Percentiles rank a stretch among this genome's conserved stretches.
Evolutionary conservation across 2,797 vertebrate species (phyloP).

Genomic region (Manis crassicaudata): DNA sequence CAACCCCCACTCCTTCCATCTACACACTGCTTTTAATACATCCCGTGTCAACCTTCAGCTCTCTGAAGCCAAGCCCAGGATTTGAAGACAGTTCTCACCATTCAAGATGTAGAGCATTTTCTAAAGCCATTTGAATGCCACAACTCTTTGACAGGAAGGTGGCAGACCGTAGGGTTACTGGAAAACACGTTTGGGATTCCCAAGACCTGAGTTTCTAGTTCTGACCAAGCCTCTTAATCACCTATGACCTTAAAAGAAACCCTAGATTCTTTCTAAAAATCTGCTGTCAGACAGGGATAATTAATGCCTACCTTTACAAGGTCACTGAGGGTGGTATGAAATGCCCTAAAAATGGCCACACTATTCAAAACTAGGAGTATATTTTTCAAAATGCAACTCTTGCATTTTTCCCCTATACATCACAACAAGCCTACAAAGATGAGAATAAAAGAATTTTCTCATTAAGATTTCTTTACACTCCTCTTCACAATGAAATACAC

Average conservation of each 20-base stretch:
- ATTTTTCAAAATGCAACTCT: constrained; percentile 36
- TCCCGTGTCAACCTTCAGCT: neutral
- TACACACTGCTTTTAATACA: neutral
- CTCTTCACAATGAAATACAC: constrained; percentile 27
- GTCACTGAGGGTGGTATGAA: neutral
- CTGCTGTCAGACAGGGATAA: neutral
- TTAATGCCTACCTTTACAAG: constrained; percentile 5
- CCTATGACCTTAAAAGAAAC: constrained; percentile 7
- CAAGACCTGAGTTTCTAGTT: constrained; percentile 12
- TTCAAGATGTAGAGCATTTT: neutral
- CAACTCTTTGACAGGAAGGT: neutral
- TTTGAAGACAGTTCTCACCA: neutral
- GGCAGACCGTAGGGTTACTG: neutral
- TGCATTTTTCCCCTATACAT: neutral
- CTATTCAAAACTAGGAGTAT: neutral
- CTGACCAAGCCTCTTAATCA: constrained; percentile 7
- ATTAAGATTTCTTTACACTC: neutral
- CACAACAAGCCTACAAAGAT: constrained; percentile 46
- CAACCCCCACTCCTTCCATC: neutral
- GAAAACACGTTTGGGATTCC: constrained; percentile 5
- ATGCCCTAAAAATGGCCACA: neutral
- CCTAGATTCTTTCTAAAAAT: constrained; percentile 55
- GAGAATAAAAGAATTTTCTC: neutral
- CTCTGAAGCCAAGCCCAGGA: neutral
- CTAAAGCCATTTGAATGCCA: neutral